Evolutionary conservation across 1,140 invertebrate species (phyloP).

Genomic region (Paralvinella palmiformis): DNA sequence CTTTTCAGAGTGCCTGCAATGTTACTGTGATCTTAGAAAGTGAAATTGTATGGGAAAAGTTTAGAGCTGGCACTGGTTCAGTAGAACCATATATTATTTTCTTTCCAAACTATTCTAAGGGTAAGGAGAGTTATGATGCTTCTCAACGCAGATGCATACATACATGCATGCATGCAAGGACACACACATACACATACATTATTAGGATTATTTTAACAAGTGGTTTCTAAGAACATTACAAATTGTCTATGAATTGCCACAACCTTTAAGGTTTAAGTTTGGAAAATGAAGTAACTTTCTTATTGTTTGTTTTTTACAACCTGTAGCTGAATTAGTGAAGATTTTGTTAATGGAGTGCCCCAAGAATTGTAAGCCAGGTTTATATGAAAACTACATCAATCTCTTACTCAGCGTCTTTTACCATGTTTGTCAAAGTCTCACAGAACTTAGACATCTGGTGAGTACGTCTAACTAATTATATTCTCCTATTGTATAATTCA

Average conservation of each 20-base stretch:
- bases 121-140: conserved; percentile 30
- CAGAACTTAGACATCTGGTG: conserved; percentile 63
- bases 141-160: background rate
- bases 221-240: background rate
- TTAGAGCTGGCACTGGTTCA: conserved; percentile 61
- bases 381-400: conserved; percentile 73
- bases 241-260: background rate
- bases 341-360: conserved; percentile 58
- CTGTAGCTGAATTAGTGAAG: conserved; percentile 62
- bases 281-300: conserved; percentile 12
- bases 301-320: conserved; percentile 14
- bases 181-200: background rate
- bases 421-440: conserved; percentile 70
- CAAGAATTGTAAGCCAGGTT: conserved; percentile 49
- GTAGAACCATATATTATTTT: conserved; percentile 68
- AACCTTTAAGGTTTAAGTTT: conserved; percentile 8
- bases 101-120: conserved; percentile 74
- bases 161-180: background rate
- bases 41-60: conserved; percentile 74
- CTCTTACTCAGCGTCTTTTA: conserved; percentile 75
- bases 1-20: conserved; percentile 50
- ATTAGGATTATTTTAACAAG: background rate
- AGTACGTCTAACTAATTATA: conserved; percentile 43
- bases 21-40: conserved; percentile 71
- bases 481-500: background rate